A percentile compares a stretch with the other conserved stretches of the same genome.
These are phyloP conservation scores for Suncus etruscus DNA, from an alignment of 2,113 vertebrate genomes.

Conservation along the genomic window DNA sequence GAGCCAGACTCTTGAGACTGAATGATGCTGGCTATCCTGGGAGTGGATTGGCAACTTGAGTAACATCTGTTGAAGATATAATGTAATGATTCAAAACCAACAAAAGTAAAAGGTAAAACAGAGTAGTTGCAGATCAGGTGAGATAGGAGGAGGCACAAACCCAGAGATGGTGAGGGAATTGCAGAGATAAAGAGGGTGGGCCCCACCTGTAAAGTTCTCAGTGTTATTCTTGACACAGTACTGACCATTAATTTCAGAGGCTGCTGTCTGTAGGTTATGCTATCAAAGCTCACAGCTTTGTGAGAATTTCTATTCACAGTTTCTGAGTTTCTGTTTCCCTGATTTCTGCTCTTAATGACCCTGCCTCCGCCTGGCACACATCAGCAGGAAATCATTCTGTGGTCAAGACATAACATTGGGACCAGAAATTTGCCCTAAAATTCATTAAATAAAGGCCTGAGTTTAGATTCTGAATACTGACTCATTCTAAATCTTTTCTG, in stretches of 20 bases:
- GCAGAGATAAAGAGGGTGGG: neutral
- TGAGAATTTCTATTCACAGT: neutral
- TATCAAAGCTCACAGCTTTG: neutral
- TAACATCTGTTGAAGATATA: constrained; percentile 8
- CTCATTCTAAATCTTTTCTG: constrained; percentile 11
- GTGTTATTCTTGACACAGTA: neutral
- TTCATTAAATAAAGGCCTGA: neutral
- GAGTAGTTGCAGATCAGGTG: neutral
- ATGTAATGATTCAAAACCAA: neutral
- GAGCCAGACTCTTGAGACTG: neutral
- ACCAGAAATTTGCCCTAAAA: constrained; percentile 23
- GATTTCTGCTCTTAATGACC: neutral
- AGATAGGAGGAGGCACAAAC: neutral
- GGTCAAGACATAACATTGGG: neutral
- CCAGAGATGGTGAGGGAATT: neutral
- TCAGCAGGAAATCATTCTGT: neutral
- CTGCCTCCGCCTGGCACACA: neutral
- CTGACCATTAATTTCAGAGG: neutral
- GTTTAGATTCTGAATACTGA: constrained; percentile 11
- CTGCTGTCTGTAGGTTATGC: neutral
- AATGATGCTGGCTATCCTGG: neutral
- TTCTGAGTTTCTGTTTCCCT: neutral
- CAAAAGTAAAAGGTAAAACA: neutral
- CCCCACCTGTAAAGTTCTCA: no score
- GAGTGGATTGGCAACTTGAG: neutral